These are phyloP conservation scores for Typhlichthys subterraneus DNA, from an alignment of 2,797 vertebrate genomes.

Conservation along the genomic window DNA sequence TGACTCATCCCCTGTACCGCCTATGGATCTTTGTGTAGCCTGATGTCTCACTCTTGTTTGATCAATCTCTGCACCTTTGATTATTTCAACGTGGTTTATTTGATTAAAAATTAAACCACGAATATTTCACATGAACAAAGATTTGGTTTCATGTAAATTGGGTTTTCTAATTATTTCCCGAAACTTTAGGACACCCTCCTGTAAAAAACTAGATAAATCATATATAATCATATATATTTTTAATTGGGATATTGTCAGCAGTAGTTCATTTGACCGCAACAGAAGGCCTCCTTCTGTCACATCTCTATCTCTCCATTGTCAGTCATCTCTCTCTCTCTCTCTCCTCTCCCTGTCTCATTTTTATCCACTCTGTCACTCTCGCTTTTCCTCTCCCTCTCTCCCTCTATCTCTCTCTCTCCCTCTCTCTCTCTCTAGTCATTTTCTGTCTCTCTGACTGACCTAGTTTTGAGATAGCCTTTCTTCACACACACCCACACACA, in stretches of 20 bases:
- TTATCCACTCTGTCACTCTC: constrained; percentile 9
- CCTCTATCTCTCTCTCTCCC: constrained; percentile 4
- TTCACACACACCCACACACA: constrained; percentile 24
- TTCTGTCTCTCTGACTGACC: constrained; percentile 58
- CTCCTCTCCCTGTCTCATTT: constrained; percentile 14
- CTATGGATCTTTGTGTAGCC: neutral
- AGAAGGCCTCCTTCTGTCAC: constrained; percentile 11
- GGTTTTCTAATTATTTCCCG: too few species aligned
- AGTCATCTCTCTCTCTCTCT: constrained; percentile 14
- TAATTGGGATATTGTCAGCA: too few species aligned
- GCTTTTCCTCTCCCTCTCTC: neutral
- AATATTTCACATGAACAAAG: too few species aligned
- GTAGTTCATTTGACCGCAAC: neutral
- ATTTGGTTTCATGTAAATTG: too few species aligned
- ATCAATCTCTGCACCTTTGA: too few species aligned
- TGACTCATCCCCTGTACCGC: too few species aligned
- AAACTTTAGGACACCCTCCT: too few species aligned
- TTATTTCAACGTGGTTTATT: too few species aligned
- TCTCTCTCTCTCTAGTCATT: constrained; percentile 24
- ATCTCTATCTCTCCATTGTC: constrained; percentile 16
- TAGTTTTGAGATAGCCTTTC: constrained; percentile 55
- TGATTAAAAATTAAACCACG: too few species aligned
- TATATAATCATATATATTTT: too few species aligned
- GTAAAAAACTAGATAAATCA: too few species aligned
- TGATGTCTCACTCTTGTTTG: neutral